phyloP scores from a whole-genome alignment of 2,113 vertebrate species.

The Perca flavescens region DNA sequence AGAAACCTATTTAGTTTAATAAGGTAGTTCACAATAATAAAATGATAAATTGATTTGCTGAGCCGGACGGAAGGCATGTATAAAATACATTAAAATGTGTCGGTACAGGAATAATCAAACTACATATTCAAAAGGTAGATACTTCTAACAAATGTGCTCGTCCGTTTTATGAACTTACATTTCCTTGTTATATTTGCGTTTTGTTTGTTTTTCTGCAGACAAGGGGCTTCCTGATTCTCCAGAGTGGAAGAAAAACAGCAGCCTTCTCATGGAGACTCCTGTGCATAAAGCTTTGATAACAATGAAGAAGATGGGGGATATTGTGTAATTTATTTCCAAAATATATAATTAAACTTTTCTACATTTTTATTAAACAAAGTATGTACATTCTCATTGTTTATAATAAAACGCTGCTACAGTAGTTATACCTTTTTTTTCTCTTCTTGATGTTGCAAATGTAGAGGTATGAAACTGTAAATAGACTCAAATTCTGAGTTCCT shows the following conservation, averaged over 20 bases:
- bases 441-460: background rate
- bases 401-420: background rate
- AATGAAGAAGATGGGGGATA: slow-evolving; percentile 68
- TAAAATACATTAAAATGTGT: background rate
- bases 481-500: background rate
- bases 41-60: background rate
- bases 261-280: slow-evolving; percentile 75
- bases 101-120: background rate
- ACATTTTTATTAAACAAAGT: background rate
- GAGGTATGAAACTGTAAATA: background rate
- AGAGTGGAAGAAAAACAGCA: slow-evolving; percentile 74
- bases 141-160: too few relatives aligned
- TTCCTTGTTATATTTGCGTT: background rate
- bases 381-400: slow-evolving; percentile 8
- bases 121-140: too few relatives aligned
- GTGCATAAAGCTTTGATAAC: slow-evolving; percentile 76
- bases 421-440: background rate
- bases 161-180: background rate
- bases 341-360: background rate
- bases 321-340: slow-evolving; percentile 52
- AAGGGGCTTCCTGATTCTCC: slow-evolving; percentile 58
- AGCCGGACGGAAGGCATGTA: background rate
- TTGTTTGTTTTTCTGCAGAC: slow-evolving; percentile 66
- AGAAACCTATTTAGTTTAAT: too few relatives aligned
- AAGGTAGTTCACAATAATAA: too few relatives aligned